These are phyloP conservation scores for Lophochroa leadbeateri DNA, from an alignment of 2,113 vertebrate genomes.

Conservation along the genomic window DNA sequence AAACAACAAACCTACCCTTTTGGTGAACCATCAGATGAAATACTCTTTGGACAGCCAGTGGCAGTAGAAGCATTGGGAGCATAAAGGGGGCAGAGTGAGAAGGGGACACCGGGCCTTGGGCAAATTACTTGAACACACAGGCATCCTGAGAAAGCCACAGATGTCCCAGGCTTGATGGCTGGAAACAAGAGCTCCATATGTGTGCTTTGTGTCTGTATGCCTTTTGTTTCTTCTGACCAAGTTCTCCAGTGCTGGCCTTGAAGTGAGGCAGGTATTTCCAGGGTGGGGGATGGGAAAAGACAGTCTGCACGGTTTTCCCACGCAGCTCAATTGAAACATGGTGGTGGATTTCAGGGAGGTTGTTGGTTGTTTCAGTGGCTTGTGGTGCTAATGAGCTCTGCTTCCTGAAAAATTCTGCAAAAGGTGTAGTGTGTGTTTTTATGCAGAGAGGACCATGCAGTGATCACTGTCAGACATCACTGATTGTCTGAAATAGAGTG, in stretches of 20 bases:
- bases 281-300: background rate
- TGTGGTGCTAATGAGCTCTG: background rate
- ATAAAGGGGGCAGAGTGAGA: background rate
- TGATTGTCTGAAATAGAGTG: background rate
- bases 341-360: background rate
- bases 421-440: background rate
- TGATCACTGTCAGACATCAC: background rate
- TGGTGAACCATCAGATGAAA: background rate
- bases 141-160: conserved; percentile 34
- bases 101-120: conserved; percentile 16
- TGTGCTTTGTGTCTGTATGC: background rate
- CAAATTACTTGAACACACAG: background rate
- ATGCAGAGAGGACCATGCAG: background rate
- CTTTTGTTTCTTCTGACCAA: conserved; percentile 11
- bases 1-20: background rate
- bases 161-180: background rate
- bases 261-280: background rate
- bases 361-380: background rate
- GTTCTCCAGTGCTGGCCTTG: background rate
- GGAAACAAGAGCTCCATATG: background rate
- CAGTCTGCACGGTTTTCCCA: background rate
- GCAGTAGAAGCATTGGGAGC: background rate
- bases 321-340: background rate
- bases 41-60: background rate
- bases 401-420: background rate